Evolutionary conservation across 1,140 invertebrate species (phyloP), one percentile per base, ranked within the genome.

Genomic region (Chelonus insularis): DNA sequence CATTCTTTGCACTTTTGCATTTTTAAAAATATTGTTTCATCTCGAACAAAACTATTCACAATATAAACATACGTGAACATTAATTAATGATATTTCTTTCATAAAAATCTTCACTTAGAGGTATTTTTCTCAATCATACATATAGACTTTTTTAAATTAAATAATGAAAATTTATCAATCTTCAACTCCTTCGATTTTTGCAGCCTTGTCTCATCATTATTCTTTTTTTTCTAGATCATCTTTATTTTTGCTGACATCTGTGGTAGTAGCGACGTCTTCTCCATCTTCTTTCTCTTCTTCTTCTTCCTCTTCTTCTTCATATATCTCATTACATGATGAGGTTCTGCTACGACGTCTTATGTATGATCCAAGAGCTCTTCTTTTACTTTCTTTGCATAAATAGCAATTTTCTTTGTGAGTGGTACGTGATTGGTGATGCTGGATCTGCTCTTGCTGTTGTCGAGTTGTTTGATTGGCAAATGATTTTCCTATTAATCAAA

Each of bases 251-350:
- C 41, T 39, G 29, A 51, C 62, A 29, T 9, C 59, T 6, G 9
- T 25, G 20, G 6, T 43, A n/a, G 21, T 60, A 37, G 18, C 25
- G 8, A 9, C 36, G n/a, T 11, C 8, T 5, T 29, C 36, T 1
- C 59, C 55, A 57, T 76, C 66, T 11, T 73, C 72, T 32, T 61
- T 57, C 47, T n/a, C n/a, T n/a, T n/a, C n/a, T n/a, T n/a, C n/a
- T n/a, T n/a, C n/a, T n/a, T 83, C 83, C 57, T 85, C 84, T 36
- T 84, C 82, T 59, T 86, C 85, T 60, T 86, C 84, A 55, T 80
- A 76, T 43, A 85, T 86, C 50, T 82, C 81, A 12, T 80, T 74
- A 56, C 83, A 83, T 23, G 81, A 77, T 62, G 81, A 82, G 4
- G 77, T 76, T 12, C 79, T 76, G 20, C 80, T 74, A 61, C 85